phyloP scores from a whole-genome alignment of 2,797 vertebrate species.

The Aldrovandia affinis region DNA sequence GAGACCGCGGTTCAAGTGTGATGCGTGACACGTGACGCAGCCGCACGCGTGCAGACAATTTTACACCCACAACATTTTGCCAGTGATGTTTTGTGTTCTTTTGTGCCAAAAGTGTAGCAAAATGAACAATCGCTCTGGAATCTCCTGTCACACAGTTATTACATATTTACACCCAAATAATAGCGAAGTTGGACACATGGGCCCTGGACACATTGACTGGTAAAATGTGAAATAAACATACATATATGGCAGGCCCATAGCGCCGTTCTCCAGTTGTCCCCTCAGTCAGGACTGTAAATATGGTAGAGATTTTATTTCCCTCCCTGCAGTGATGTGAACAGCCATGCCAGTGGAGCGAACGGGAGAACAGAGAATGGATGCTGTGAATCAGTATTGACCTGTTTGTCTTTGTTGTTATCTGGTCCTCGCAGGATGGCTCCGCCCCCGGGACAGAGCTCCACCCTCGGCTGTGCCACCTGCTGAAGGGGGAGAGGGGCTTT shows the following conservation, averaged over 20 bases:
- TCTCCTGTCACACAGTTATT: neutral
- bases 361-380: neutral
- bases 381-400: neutral
- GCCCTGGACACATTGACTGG: neutral
- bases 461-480: conserved; percentile 86
- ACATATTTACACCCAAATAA: no score
- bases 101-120: neutral
- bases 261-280: neutral
- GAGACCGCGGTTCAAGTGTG: no score
- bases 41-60: neutral
- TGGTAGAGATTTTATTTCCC: neutral
- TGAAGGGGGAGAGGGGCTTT: conserved; percentile 81
- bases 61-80: neutral
- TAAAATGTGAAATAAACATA: neutral
- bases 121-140: neutral
- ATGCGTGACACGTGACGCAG: no score
- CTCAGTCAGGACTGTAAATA: no score
- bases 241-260: neutral
- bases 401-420: conserved; percentile 21
- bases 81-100: neutral
- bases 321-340: neutral
- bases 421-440: neutral
- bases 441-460: conserved; percentile 66
- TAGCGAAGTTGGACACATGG: no score
- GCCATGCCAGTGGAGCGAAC: neutral